phyloP scores from a whole-genome alignment of 2,797 vertebrate genomes.

The Bufotes viridis region DNA sequence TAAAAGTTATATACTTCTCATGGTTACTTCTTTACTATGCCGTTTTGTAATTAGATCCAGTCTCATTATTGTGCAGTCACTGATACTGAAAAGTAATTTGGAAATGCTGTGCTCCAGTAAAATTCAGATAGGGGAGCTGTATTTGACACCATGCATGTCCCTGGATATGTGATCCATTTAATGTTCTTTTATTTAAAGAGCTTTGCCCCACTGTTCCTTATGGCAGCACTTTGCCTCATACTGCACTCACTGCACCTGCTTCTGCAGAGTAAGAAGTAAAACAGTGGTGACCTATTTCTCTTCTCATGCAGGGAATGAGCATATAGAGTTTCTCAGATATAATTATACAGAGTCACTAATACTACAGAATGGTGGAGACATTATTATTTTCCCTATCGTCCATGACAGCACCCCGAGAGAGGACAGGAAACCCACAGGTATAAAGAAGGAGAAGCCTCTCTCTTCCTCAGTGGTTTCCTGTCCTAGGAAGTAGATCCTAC shows the following conservation, averaged over 20 bases:
- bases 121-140: background rate
- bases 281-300: slow-evolving; percentile 34
- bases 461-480: no score
- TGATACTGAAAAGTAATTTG: slow-evolving; percentile 17
- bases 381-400: no score
- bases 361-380: background rate
- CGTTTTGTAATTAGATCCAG: background rate
- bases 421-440: no score
- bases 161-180: slow-evolving; percentile 21
- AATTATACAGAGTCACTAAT: background rate
- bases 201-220: slow-evolving; percentile 10
- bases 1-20: background rate
- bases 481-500: no score
- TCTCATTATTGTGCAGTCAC: slow-evolving; percentile 19
- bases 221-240: background rate
- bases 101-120: slow-evolving; percentile 29
- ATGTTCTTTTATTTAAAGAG: slow-evolving; percentile 35
- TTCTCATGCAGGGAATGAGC: slow-evolving; percentile 1
- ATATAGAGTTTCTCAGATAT: slow-evolving; percentile 26
- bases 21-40: background rate
- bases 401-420: no score
- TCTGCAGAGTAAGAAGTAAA: slow-evolving; percentile 2
- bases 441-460: no score
- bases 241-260: slow-evolving; percentile 1
- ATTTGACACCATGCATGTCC: slow-evolving; percentile 3